phyloP scores from a whole-genome alignment of 1,140 invertebrate genomes.

The Linepithema humile region DNA sequence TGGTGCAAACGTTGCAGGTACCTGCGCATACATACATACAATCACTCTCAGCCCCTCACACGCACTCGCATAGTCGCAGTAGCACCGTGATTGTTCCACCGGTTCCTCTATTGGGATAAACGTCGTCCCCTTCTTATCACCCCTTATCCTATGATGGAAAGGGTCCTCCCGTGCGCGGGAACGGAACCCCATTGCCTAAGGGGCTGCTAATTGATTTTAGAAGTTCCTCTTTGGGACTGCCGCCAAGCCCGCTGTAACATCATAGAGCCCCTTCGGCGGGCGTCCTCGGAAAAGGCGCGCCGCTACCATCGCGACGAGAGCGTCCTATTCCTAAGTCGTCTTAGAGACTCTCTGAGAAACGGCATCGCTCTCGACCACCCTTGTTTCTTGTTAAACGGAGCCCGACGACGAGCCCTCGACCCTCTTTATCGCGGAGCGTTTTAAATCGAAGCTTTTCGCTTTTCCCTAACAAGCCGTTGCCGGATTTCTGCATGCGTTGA shows the following conservation, averaged over 20 bases:
- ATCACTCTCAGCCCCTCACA: not conserved
- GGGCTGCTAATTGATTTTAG: conserved; percentile 77
- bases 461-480: conserved; percentile 24
- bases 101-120: conserved; percentile 73
- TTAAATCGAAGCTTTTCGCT: conserved; percentile 54
- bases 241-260: not conserved
- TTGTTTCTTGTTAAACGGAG: conserved; percentile 69
- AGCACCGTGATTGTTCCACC: conserved; percentile 70
- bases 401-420: conserved; percentile 44
- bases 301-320: conserved; percentile 43
- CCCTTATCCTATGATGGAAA: conserved; percentile 70
- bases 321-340: conserved; percentile 62
- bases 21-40: not conserved
- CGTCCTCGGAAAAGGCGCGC: conserved; percentile 51
- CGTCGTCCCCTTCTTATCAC: conserved; percentile 69
- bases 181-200: conserved; percentile 72
- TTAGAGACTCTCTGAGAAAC: conserved; percentile 56
- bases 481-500: conserved; percentile 4
- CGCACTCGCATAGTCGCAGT: conserved; percentile 54
- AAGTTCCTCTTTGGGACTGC: conserved; percentile 69
- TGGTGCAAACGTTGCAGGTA: conserved; percentile 42
- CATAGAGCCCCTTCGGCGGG: not conserved
- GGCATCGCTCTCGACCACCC: conserved; percentile 46
- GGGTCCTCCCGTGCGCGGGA: conserved; percentile 66
- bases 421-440: conserved; percentile 1